Percentiles rank a stretch among this genome's conserved stretches.
phyloP scores from a whole-genome alignment of 1,140 invertebrate genomes.

The Nebria ingens region DNA sequence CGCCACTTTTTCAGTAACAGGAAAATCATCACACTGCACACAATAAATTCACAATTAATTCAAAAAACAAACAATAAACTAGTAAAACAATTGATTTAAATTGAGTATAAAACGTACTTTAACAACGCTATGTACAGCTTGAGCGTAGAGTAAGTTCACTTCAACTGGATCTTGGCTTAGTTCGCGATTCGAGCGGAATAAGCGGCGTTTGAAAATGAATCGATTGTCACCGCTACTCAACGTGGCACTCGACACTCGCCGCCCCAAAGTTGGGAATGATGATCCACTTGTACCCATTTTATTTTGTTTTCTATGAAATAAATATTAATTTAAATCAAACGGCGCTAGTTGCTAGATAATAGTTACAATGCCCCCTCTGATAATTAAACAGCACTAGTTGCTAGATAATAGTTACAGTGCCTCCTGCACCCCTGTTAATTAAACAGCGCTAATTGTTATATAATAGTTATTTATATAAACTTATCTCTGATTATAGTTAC shows the following conservation, averaged over 20 bases:
- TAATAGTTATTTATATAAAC: no score
- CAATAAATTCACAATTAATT: background rate
- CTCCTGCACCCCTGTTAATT: no score
- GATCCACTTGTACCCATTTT: constrained; percentile 44
- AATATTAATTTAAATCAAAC: background rate
- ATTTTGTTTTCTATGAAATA: constrained; percentile 46
- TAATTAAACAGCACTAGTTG: no score
- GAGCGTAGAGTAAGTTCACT: constrained; percentile 88
- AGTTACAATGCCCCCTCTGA: no score
- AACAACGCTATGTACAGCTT: constrained; percentile 89
- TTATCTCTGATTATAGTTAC: background rate
- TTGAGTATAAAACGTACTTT: constrained; percentile 51
- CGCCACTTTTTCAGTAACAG: constrained; percentile 88
- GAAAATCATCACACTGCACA: constrained; percentile 81
- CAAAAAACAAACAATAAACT: constrained; percentile 5
- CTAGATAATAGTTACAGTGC: no score
- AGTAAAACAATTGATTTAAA: background rate
- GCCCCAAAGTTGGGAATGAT: constrained; percentile 42
- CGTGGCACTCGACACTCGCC: constrained; percentile 42
- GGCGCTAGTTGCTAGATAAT: no score
- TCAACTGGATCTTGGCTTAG: constrained; percentile 94
- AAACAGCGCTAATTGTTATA: no score
- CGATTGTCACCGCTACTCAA: constrained; percentile 78
- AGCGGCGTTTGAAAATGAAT: constrained; percentile 83
- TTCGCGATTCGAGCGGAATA: constrained; percentile 80